These are phyloP conservation scores for Phalacrocorax carbo DNA, from an alignment of 2,113 vertebrate species.

Conservation along the genomic window DNA sequence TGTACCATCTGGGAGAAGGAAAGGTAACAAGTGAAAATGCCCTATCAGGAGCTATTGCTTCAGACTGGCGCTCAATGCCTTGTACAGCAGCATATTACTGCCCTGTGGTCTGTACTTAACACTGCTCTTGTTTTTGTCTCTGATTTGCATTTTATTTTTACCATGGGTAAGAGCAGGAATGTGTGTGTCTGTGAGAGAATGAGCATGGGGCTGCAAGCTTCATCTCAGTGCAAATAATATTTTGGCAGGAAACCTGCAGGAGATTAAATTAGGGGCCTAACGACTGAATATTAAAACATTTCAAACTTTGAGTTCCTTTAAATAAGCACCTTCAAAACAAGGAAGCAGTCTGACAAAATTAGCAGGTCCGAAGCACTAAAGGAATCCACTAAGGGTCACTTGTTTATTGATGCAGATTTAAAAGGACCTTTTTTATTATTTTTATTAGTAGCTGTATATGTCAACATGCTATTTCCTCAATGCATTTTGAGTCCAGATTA, in stretches of 20 bases:
- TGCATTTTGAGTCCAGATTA: constrained; percentile 41
- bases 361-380: neutral
- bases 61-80: neutral
- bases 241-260: constrained; percentile 41
- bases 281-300: constrained; percentile 6
- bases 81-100: neutral
- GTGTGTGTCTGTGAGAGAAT: neutral
- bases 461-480: constrained; percentile 54
- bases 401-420: constrained; percentile 5
- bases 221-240: constrained; percentile 31
- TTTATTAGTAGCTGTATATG: constrained; percentile 49
- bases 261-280: constrained; percentile 45
- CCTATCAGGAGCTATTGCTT: neutral
- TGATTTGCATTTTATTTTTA: constrained; percentile 43
- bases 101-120: neutral
- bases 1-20: neutral
- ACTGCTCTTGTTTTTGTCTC: neutral
- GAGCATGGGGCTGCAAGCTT: neutral
- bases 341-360: neutral
- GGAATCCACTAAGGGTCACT: neutral
- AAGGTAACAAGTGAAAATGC: neutral
- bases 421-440: neutral
- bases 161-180: constrained; percentile 14
- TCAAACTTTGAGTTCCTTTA: neutral
- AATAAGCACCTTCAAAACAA: constrained; percentile 18